phyloP scores from a whole-genome alignment of 1,140 invertebrate species.

The Aphis craccivora region DNA sequence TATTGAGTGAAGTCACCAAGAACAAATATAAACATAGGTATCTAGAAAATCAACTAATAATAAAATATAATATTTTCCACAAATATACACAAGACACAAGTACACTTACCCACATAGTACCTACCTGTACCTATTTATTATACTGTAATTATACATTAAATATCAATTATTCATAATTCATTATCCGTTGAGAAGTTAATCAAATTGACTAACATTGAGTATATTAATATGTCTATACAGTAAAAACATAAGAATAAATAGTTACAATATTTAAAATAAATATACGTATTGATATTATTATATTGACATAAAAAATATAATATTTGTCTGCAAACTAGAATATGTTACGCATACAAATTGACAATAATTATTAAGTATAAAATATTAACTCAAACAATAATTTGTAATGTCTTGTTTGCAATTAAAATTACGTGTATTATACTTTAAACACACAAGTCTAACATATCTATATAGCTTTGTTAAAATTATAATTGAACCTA shows the following conservation, averaged over 20 bases:
- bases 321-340: background rate
- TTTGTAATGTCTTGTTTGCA: slow-evolving; percentile 6
- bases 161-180: background rate
- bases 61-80: background rate
- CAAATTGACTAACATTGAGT: background rate
- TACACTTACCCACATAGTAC: background rate
- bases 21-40: background rate
- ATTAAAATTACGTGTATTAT: background rate
- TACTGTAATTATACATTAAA: background rate
- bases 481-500: background rate
- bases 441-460: background rate
- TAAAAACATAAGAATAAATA: background rate
- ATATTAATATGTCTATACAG: background rate
- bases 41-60: background rate
- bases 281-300: background rate
- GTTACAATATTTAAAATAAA: background rate
- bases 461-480: background rate
- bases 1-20: background rate
- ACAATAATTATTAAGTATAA: slow-evolving; percentile 13
- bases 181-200: background rate
- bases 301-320: background rate
- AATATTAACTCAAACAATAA: slow-evolving; percentile 18
- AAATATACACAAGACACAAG: background rate
- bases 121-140: background rate
- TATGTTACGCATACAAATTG: background rate